Percentiles rank a stretch among this genome's conserved stretches.
Conservation (phyloP, 2,113 vertebrate genomes). For the rat (Rattus norvegicus) region GRCr8 NC_086020.1:168477501-168478000, state of each 20-base stretch:
- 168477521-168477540: not conserved
- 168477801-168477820: no score
- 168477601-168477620: no score
- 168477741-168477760: not conserved
- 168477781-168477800: no score
- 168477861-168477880: no score
- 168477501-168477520: not conserved
- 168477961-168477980: not conserved
- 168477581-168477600: not conserved
- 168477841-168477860: no score
- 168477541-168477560: not conserved
- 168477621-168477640: no score
- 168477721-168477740: not conserved
- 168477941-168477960: no score
- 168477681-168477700: not conserved
- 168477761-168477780: no score
- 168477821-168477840: no score
- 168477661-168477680: not conserved
- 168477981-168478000: not conserved
- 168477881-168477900: not conserved
- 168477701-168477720: no score
- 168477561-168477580: not conserved
- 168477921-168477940: not conserved
- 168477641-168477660: not conserved
- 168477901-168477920: not conserved